Evolutionary conservation across 2,888 invertebrate species (phyloP).

Genomic region (Andrena flavipes): DNA sequence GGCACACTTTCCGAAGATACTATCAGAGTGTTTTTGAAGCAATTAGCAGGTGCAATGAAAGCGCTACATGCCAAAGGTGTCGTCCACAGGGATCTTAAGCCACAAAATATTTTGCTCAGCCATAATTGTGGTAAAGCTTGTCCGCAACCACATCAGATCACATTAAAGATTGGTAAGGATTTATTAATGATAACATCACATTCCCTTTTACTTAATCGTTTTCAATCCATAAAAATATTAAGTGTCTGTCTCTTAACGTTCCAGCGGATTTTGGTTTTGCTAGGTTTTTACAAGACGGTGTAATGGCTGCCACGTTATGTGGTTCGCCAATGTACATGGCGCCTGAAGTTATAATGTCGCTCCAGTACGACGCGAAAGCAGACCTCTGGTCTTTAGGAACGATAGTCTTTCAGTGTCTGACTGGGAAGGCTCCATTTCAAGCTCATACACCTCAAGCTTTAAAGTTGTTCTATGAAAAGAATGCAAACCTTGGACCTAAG

Average conservation of each 20-base stretch:
- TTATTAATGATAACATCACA: not conserved
- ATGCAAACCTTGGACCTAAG: constrained; percentile 95
- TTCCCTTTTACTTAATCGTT: not conserved
- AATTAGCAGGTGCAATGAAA: constrained; percentile 98
- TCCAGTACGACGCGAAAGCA: constrained; percentile 99
- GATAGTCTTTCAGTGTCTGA: constrained; percentile 99
- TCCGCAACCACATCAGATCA: constrained; percentile 93
- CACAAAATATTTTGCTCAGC: constrained; percentile 98
- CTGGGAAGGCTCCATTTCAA: constrained; percentile 99
- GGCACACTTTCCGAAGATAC: constrained; percentile 99
- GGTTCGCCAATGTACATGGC: constrained; percentile 99
- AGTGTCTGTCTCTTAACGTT: constrained; percentile 69
- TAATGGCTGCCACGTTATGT: constrained; percentile 99
- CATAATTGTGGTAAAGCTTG: constrained; percentile 90
- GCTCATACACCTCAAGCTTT: constrained; percentile 99
- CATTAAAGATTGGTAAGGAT: constrained; percentile 95
- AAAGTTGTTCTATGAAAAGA: constrained; percentile 98
- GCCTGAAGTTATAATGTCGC: constrained; percentile 99
- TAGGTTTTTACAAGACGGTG: constrained; percentile 98
- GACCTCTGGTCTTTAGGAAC: constrained; percentile 99
- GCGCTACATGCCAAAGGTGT: constrained; percentile 99
- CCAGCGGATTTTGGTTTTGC: constrained; percentile 99
- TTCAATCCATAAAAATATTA: constrained; percentile 2
- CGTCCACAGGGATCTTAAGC: constrained; percentile 99
- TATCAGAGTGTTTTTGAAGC: constrained; percentile 96